Evolutionary conservation across 2,888 invertebrate species (phyloP), one percentile per base, ranked within the genome.

Genomic region (Plebejus anna): DNA sequence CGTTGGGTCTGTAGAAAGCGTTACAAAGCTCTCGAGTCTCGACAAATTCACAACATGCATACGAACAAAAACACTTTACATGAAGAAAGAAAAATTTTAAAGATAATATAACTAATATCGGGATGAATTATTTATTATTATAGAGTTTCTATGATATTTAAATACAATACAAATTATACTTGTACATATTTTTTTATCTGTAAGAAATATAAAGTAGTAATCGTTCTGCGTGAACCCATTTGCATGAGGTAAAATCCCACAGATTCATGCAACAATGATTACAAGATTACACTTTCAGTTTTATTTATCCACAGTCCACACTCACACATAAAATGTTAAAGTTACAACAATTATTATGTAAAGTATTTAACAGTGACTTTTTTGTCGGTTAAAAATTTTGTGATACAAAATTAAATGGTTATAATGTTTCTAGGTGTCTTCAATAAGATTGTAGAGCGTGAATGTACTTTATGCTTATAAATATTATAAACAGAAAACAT

Each of bases 201-300:
- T 47, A 47, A 47, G 11, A 42, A 42, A 42, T 42, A 42, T 42
- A 42, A 47, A 47, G 47, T 47, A 11, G 22, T 66, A 28, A 13
- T 66, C 9, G 36, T 66, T 32, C 32, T 61, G 66, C 66, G 13
- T 66, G 66, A 66, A 16, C 66, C 13, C 36, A 66, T 66, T 66
- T 36, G 66, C 66, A 61, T 28, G 38, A 70, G n/a, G 22, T 71
- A 71, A 71, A 71, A 42, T 71, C 71, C 71, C 71, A 71, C 42
- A 16, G 42, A 71, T 42, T 71, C 71, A 71, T 42, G 42, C 42
- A 71, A 71, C 71, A 71, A 71, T 71, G 42, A 38, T 71, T 42
- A 42, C n/a, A 71, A 42, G n/a, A 70, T 70, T 70, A 36, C 28
- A 38, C 70, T 70, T 71, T 66, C 32, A 42, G 38, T 71, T 42